Percentiles rank a stretch among this genome's conserved stretches.
phyloP scores from a whole-genome alignment of 2,888 invertebrate species.

The Eupithecia exiguata region DNA sequence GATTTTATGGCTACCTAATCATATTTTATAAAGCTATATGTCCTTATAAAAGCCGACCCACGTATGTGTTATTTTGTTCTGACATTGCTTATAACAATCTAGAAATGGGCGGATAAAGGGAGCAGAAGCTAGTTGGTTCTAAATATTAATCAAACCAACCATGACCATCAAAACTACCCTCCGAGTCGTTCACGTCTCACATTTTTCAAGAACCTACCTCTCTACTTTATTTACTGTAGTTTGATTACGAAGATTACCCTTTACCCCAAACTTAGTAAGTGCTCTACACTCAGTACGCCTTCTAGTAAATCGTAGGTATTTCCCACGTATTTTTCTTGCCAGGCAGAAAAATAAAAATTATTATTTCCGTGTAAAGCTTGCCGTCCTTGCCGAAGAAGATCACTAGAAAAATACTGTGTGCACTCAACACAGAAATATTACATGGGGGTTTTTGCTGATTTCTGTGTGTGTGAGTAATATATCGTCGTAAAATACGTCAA shows the following conservation, averaged over 20 bases:
- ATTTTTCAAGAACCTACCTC: not conserved
- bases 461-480: not conserved
- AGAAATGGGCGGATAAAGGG: not conserved
- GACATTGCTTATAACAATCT: not conserved
- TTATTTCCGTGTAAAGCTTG: conserved; percentile 13
- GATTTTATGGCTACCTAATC: not conserved
- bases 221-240: not conserved
- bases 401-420: conserved; percentile 14
- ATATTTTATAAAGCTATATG: too few species aligned
- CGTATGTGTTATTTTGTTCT: not conserved
- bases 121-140: not conserved
- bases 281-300: conserved; percentile 1
- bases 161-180: not conserved
- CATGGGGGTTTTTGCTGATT: not conserved
- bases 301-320: not conserved
- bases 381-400: conserved; percentile 11
- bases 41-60: too few species aligned
- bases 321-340: not conserved
- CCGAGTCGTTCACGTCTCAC: not conserved
- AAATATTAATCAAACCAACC: not conserved
- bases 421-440: conserved; percentile 15
- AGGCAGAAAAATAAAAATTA: conserved; percentile 10
- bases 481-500: not conserved
- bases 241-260: not conserved
- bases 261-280: conserved; percentile 5